Conservation (phyloP, 2,888 invertebrate genomes). For the Ctena decussata region DNA sequence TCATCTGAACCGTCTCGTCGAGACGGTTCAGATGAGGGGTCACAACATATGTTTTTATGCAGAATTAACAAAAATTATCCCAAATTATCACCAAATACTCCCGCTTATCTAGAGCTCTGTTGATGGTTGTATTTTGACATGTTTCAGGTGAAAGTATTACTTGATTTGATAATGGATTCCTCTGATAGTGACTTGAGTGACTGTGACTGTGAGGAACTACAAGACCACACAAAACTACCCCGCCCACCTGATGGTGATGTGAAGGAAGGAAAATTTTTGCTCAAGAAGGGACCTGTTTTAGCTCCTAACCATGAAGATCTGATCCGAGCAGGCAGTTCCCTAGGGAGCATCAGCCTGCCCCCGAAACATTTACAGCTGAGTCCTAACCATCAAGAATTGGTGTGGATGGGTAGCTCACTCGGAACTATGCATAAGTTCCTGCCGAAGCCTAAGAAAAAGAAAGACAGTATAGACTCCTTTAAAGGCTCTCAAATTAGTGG, state of each 20-base stretch:
- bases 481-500: conserved; percentile 34
- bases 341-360: conserved; percentile 51
- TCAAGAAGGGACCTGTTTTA: conserved; percentile 17
- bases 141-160: neutral
- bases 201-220: conserved; percentile 12
- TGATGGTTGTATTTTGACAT: no score
- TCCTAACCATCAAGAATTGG: conserved; percentile 47
- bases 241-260: conserved; percentile 36
- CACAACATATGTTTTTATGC: no score
- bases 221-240: conserved; percentile 33
- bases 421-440: conserved; percentile 68
- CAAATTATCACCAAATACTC: no score
- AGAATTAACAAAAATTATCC: no score
- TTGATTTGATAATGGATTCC: neutral
- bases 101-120: no score
- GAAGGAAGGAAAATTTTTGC: neutral
- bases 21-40: no score
- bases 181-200: conserved; percentile 38
- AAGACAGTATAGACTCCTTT: neutral
- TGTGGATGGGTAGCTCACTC: conserved; percentile 63
- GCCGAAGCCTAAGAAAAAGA: conserved; percentile 7
- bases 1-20: no score
- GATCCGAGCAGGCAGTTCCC: conserved; percentile 38
- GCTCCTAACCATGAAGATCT: conserved; percentile 44
- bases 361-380: conserved; percentile 33